These are phyloP conservation scores for Mesodorylaimus sp. DNA, from an alignment of 2,888 invertebrate genomes.

Conservation along the genomic window DNA sequence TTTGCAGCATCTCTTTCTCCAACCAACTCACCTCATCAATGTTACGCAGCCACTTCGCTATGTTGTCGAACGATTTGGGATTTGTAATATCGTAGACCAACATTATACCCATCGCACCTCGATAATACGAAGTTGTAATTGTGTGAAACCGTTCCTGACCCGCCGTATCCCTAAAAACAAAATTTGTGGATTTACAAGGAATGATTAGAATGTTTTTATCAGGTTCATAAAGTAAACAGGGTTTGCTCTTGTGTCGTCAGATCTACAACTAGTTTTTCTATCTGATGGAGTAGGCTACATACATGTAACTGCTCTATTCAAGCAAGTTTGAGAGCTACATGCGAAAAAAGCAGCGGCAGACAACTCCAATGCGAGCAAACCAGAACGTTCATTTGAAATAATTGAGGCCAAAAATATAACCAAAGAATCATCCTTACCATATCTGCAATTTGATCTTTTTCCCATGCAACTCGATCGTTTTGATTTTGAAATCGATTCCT, in stretches of 20 bases:
- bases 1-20: background rate
- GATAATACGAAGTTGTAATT: conserved; percentile 97
- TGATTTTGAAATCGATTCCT: conserved; percentile 46
- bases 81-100: conserved; percentile 80
- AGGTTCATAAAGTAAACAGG: too few species aligned
- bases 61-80: conserved; percentile 96
- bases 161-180: conserved; percentile 71
- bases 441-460: conserved; percentile 41
- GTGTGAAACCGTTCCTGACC: conserved; percentile 97
- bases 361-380: too few species aligned
- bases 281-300: too few species aligned
- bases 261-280: too few species aligned
- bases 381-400: background rate
- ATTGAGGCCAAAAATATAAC: background rate
- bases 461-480: conserved; percentile 40
- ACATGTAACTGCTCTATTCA: too few species aligned
- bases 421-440: conserved; percentile 30
- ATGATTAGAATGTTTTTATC: background rate
- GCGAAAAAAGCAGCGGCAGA: conserved; percentile 5
- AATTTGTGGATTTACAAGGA: background rate
- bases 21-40: conserved; percentile 57
- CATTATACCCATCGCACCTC: conserved; percentile 92
- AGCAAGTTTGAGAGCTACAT: too few species aligned
- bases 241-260: too few species aligned
- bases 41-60: conserved; percentile 96